These are phyloP conservation scores for Bubalus kerabau DNA, from an alignment of 2,113 vertebrate species.

Conservation along the genomic window DNA sequence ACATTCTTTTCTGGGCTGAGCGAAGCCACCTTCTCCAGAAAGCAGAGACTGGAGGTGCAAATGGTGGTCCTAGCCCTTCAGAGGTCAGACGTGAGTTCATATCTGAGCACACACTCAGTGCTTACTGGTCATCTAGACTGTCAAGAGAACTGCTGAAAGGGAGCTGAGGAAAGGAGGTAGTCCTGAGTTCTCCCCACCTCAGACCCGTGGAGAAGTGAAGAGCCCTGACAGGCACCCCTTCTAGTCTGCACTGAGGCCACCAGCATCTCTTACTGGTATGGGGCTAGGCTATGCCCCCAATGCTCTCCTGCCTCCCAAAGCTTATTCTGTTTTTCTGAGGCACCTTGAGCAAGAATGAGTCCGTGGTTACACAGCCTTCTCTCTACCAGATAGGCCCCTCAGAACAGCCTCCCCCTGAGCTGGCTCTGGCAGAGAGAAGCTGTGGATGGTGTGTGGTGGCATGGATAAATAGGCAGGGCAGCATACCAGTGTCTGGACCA, in stretches of 20 bases:
- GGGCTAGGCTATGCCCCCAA: background rate
- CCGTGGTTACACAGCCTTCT: background rate
- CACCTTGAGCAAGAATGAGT: background rate
- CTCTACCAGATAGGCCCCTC: background rate
- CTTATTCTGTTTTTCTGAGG: background rate
- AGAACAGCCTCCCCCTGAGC: background rate
- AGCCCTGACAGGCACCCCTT: background rate
- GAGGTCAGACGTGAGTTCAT: background rate
- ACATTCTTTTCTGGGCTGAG: background rate
- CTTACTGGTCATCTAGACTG: background rate
- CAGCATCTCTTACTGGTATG: background rate
- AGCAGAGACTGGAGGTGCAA: background rate
- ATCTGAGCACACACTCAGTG: background rate
- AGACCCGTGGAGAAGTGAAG: background rate
- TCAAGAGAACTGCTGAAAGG: background rate
- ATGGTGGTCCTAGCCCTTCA: background rate
- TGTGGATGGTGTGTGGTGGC: background rate
- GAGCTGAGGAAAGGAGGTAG: background rate
- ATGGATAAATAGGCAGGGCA: background rate
- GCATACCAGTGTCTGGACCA: conserved; percentile 99
- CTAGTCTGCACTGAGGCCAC: background rate
- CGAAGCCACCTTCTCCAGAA: background rate
- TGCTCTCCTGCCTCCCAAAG: background rate
- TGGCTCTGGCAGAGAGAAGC: background rate
- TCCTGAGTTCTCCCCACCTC: background rate